Percentiles rank a stretch among this genome's conserved stretches.
phyloP scores from a whole-genome alignment of 2,888 invertebrate species.

The Loripinus fragilis region DNA sequence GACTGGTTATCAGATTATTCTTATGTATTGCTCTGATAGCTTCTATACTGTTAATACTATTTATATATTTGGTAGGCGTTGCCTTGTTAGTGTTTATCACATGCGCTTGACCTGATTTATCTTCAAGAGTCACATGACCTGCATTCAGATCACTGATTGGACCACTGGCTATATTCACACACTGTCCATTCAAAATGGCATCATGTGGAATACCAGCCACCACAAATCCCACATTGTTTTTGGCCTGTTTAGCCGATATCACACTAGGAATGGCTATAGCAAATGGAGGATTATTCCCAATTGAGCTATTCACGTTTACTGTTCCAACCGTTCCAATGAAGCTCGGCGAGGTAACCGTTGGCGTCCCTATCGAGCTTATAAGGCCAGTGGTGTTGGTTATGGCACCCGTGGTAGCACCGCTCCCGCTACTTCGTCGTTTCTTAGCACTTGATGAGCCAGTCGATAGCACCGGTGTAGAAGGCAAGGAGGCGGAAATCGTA shows the following conservation, averaged over 20 bases:
- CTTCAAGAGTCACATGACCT: conserved; percentile 58
- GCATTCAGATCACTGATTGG: conserved; percentile 65
- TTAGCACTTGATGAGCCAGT: conserved; percentile 44
- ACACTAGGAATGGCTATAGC: conserved; percentile 71
- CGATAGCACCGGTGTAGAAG: conserved; percentile 23
- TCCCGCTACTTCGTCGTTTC: conserved; percentile 73
- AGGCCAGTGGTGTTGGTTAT: conserved; percentile 31
- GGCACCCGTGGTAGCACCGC: conserved; percentile 50
- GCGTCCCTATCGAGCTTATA: conserved; percentile 45
- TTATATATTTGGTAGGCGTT: conserved; percentile 35
- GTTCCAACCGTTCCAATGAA: conserved; percentile 60
- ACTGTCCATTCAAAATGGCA: conserved; percentile 76
- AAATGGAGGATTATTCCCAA: conserved; percentile 61
- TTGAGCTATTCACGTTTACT: conserved; percentile 50
- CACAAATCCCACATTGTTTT: conserved; percentile 72
- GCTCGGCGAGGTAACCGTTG: conserved; percentile 54
- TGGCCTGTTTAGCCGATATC: conserved; percentile 64
- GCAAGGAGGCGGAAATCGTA: conserved; percentile 25
- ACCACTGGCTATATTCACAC: conserved; percentile 72
- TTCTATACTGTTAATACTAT: conserved; percentile 49
- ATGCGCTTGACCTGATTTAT: conserved; percentile 46
- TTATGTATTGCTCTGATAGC: conserved; percentile 58
- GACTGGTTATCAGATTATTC: conserved; percentile 58
- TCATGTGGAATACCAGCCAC: conserved; percentile 73
- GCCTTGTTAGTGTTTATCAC: conserved; percentile 46